Conservation (phyloP, 2,888 invertebrate genomes). For the Drosophila meridiana region DNA sequence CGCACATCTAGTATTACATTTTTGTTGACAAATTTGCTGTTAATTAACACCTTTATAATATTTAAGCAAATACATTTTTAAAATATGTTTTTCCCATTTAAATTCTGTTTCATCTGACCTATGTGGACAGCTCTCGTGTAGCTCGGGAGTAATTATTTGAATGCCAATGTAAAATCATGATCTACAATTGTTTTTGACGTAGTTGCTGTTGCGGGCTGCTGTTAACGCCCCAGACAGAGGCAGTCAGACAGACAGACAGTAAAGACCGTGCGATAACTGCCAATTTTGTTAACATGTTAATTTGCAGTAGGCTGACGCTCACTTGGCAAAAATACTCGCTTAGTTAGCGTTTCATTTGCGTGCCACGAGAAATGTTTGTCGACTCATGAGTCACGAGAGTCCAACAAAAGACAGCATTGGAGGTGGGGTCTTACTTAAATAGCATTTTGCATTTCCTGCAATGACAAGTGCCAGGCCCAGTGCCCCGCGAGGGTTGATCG, state of each 20-base stretch:
- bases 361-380: slow-evolving; percentile 42
- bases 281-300: slow-evolving; percentile 78
- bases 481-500: slow-evolving; percentile 34
- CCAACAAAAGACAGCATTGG: slow-evolving; percentile 21
- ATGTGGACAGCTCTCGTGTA: not conserved
- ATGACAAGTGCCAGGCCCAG: slow-evolving; percentile 55
- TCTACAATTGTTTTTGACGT: slow-evolving; percentile 24
- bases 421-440: slow-evolving; percentile 53
- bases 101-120: slow-evolving; percentile 18
- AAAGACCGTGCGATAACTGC: slow-evolving; percentile 57
- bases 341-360: slow-evolving; percentile 52
- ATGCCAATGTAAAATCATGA: slow-evolving; percentile 25
- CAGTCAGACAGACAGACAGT: not conserved
- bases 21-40: slow-evolving; percentile 19
- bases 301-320: slow-evolving; percentile 64
- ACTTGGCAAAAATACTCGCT: slow-evolving; percentile 58
- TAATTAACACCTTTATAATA: slow-evolving; percentile 12
- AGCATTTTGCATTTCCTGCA: slow-evolving; percentile 73
- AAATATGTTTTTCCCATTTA: slow-evolving; percentile 24
- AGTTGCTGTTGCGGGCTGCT: slow-evolving; percentile 30
- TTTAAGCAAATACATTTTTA: slow-evolving; percentile 39
- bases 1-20: slow-evolving; percentile 3
- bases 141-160: not conserved
- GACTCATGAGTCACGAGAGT: slow-evolving; percentile 64
- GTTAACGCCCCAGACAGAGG: slow-evolving; percentile 36